Conservation (phyloP, 2,797 vertebrate species). For the Loriculus beryllinus region DNA sequence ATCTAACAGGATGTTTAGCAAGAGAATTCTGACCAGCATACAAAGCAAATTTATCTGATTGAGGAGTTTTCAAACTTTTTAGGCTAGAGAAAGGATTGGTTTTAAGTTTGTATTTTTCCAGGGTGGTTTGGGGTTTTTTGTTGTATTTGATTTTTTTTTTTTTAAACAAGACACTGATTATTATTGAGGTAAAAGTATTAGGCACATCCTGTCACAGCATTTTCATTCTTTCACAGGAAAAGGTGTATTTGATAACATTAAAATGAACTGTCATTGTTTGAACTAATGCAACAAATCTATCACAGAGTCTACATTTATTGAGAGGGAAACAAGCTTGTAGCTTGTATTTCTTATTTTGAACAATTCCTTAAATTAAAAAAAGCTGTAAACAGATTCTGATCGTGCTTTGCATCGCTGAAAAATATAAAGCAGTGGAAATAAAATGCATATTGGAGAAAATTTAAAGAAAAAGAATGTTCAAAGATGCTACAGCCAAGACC, state of each 20-base stretch:
- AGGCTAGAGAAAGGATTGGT: background rate
- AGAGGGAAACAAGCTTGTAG: background rate
- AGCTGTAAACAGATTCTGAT: background rate
- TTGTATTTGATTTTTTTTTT: background rate
- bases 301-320: background rate
- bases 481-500: background rate
- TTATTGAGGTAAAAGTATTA: background rate
- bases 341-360: background rate
- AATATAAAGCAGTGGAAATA: background rate
- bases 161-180: background rate
- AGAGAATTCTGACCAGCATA: background rate
- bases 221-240: background rate
- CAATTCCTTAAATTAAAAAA: background rate
- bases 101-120: background rate
- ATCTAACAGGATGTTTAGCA: background rate
- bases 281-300: background rate
- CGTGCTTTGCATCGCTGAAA: background rate
- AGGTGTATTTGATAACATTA: background rate
- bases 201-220: background rate
- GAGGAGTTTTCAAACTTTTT: background rate
- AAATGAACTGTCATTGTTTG: background rate
- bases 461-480: background rate
- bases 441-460: background rate
- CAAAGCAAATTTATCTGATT: background rate
- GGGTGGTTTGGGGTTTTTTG: background rate